Evolutionary conservation across 2,113 vertebrate genomes (phyloP).

Genomic region (Oryzias melastigma): DNA sequence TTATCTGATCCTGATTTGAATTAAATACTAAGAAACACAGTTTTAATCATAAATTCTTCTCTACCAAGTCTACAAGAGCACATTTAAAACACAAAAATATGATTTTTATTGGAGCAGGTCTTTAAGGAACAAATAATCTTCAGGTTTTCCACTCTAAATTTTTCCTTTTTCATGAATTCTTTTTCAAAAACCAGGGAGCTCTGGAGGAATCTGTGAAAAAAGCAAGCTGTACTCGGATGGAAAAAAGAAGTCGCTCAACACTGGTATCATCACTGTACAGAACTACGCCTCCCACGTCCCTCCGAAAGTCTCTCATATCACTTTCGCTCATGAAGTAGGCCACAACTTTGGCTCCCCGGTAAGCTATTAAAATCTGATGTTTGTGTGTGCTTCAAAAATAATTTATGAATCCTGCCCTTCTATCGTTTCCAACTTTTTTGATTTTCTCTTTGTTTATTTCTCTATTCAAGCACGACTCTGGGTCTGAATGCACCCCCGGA

Average conservation of each 20-base stretch:
- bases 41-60: too few relatives aligned
- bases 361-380: constrained; percentile 70
- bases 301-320: constrained; percentile 98
- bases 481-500: constrained; percentile 96
- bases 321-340: constrained; percentile 97
- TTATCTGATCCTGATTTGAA: too few relatives aligned
- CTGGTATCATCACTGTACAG: constrained; percentile 98
- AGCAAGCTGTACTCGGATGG: constrained; percentile 97
- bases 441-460: not conserved
- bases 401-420: constrained; percentile 11
- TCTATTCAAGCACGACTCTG: constrained; percentile 90
- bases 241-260: constrained; percentile 98
- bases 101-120: too few relatives aligned
- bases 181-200: constrained; percentile 83
- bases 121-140: not conserved
- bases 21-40: too few relatives aligned
- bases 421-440: constrained; percentile 17
- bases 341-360: constrained; percentile 99
- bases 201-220: constrained; percentile 98
- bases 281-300: constrained; percentile 98
- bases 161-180: constrained; percentile 11
- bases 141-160: constrained; percentile 1
- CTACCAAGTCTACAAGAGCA: too few relatives aligned
- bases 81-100: too few relatives aligned
- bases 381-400: constrained; percentile 8